Evolutionary conservation across 1,140 invertebrate species (phyloP), one percentile per base, ranked within the genome.

Genomic region (Colletes gigas): DNA sequence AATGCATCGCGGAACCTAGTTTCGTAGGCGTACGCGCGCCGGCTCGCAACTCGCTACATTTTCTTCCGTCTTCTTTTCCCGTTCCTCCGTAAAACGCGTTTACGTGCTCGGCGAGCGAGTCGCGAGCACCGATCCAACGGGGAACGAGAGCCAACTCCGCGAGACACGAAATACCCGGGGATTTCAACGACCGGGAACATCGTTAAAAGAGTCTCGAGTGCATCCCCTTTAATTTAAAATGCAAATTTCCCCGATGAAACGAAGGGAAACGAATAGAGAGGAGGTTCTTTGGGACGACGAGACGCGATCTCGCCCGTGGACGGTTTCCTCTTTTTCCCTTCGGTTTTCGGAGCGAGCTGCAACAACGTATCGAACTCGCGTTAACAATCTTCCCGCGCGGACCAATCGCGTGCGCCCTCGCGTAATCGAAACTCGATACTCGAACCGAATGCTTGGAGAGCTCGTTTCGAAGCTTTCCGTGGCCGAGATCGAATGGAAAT

Each of bases 361-460:
- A 62, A 79, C 60, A 65, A 71, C 55, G 57, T 65, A n/a, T 57
- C 44, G 39, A 39, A 30, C 21, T 39, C 14, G n/a, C 39, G 9
- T 17, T 47, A 78, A 66, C 50, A 12, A 59, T 44, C 21, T 63
- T 44, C 39, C 0, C 47, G n/a, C 8, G n/a, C 17, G 0, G 50
- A 50, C 50, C 50, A 50, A 50, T 50, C 14, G 17, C 63, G 30
- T 3, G 19, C 63, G 8, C 50, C 12, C 15, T 41, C 10, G 14
- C 57, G 57, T 60, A 73, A 83, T 74, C 81, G 55, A 79, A 84
- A 84, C 19, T 10, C 69, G 30, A 83, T 84, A 83, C 30, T 69
- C 55, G 44, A 55, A 7, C 21, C n/a, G 9, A 15, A 47, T 6
- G 6, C 50, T 14, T 41, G 21, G 69, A 30, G 17, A 71, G 30